These are phyloP conservation scores for Acleris laterana DNA, from an alignment of 2,888 invertebrate genomes.

Conservation along the genomic window DNA sequence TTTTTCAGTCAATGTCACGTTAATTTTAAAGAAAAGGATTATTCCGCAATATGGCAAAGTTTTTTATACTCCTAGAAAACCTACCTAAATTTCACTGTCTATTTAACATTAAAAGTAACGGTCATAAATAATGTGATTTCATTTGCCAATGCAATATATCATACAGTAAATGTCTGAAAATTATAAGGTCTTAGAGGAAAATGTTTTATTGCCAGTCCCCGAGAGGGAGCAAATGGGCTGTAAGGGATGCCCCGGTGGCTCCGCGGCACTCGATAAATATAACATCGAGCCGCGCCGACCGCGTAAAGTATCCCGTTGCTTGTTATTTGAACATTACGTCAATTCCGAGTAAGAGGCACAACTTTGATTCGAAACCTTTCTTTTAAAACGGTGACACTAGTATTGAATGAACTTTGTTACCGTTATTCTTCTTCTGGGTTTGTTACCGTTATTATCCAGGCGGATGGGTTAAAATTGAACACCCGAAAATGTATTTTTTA, in stretches of 20 bases:
- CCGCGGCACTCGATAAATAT: conserved; percentile 28
- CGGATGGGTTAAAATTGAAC: no score
- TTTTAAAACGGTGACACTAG: no score
- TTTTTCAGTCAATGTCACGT: no score
- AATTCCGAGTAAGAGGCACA: conserved; percentile 5
- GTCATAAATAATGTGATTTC: conserved; percentile 31
- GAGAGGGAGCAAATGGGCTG: conserved; percentile 32
- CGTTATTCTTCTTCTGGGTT: no score
- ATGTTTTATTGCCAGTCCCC: conserved; percentile 32
- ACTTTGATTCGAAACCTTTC: background rate
- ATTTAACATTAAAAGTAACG: background rate
- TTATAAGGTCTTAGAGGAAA: conserved; percentile 35
- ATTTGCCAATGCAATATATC: conserved; percentile 34
- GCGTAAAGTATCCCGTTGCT: conserved; percentile 20
- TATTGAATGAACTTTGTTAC: no score
- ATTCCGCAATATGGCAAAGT: no score
- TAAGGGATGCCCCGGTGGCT: conserved; percentile 23
- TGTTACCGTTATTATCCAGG: no score
- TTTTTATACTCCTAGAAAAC: no score
- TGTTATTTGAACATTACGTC: conserved; percentile 20
- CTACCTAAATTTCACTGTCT: no score
- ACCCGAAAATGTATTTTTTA: no score
- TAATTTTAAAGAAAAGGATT: no score
- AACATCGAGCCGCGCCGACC: conserved; percentile 24
- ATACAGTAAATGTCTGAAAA: conserved; percentile 33